These are phyloP conservation scores for Tanytarsus gracilentus DNA, from an alignment of 2,888 invertebrate genomes.

Conservation along the genomic window DNA sequence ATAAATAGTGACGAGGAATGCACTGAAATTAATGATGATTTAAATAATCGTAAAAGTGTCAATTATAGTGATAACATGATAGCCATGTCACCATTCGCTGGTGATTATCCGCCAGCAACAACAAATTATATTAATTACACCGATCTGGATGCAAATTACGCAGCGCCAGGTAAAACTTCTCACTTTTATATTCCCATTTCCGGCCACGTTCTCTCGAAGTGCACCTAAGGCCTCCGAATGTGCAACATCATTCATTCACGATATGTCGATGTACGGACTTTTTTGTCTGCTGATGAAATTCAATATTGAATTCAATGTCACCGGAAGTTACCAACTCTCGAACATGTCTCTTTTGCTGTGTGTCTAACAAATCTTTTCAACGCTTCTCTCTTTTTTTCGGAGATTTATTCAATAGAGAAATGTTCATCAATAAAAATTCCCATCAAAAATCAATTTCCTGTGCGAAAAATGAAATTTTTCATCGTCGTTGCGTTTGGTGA, in stretches of 20 bases:
- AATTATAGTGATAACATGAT: slow-evolving; percentile 37
- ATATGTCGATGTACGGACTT: not conserved
- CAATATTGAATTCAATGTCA: slow-evolving; percentile 31
- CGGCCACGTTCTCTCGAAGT: slow-evolving; percentile 4
- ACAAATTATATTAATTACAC: slow-evolving; percentile 37
- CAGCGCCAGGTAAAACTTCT: slow-evolving; percentile 14
- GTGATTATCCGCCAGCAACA: slow-evolving; percentile 38
- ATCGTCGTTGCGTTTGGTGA: not conserved
- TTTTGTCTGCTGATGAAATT: slow-evolving; percentile 11
- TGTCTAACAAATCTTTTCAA: not conserved
- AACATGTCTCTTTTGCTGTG: not conserved
- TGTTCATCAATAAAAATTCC: too few species aligned
- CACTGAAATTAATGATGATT: slow-evolving; percentile 25
- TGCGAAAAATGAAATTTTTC: not conserved
- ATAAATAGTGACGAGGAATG: slow-evolving; percentile 30
- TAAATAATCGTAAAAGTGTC: slow-evolving; percentile 34
- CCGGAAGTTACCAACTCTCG: slow-evolving; percentile 30
- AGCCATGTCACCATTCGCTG: slow-evolving; percentile 36
- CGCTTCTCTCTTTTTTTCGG: not conserved
- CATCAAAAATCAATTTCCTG: slow-evolving; percentile 24
- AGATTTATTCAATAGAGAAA: not conserved
- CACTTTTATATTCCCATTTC: not conserved
- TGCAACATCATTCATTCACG: not conserved
- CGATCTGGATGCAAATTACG: slow-evolving; percentile 41
- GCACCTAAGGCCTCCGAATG: too few species aligned